These are phyloP conservation scores for Hypercompe scribonia DNA, from an alignment of 2,888 invertebrate genomes.

Conservation along the genomic window DNA sequence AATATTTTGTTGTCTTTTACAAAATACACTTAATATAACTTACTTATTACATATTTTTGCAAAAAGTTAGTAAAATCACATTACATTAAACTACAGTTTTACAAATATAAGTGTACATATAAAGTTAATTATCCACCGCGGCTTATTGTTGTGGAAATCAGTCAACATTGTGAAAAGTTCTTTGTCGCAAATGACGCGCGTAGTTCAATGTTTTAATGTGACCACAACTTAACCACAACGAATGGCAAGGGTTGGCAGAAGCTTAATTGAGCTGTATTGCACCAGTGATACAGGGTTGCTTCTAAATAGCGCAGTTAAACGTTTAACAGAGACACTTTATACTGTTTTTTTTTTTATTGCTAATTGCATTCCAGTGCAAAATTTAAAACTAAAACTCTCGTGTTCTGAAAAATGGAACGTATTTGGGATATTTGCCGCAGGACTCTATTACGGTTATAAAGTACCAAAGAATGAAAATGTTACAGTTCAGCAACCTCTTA, in stretches of 20 bases:
- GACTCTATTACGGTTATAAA: slow-evolving; percentile 26
- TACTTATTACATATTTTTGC: too few species aligned
- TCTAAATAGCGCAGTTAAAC: slow-evolving; percentile 54
- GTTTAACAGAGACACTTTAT: slow-evolving; percentile 54
- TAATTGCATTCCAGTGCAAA: slow-evolving; percentile 49
- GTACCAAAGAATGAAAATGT: slow-evolving; percentile 24
- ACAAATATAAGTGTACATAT: slow-evolving; percentile 29
- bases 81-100: slow-evolving; percentile 38
- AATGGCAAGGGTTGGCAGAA: slow-evolving; percentile 66
- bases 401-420: slow-evolving; percentile 38
- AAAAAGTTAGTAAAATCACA: slow-evolving; percentile 24
- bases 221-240: slow-evolving; percentile 67
- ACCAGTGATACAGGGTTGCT: slow-evolving; percentile 50
- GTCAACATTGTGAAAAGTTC: slow-evolving; percentile 50
- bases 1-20: too few species aligned
- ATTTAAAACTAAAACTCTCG: slow-evolving; percentile 48
- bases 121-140: slow-evolving; percentile 36
- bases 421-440: slow-evolving; percentile 24
- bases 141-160: slow-evolving; percentile 39
- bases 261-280: slow-evolving; percentile 69
- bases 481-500: too few species aligned
- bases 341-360: slow-evolving; percentile 51
- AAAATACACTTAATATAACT: too few species aligned
- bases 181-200: slow-evolving; percentile 61
- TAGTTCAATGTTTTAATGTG: slow-evolving; percentile 68